Evolutionary conservation across 1,140 invertebrate species (phyloP).

Genomic region (Whitmania pigra): DNA sequence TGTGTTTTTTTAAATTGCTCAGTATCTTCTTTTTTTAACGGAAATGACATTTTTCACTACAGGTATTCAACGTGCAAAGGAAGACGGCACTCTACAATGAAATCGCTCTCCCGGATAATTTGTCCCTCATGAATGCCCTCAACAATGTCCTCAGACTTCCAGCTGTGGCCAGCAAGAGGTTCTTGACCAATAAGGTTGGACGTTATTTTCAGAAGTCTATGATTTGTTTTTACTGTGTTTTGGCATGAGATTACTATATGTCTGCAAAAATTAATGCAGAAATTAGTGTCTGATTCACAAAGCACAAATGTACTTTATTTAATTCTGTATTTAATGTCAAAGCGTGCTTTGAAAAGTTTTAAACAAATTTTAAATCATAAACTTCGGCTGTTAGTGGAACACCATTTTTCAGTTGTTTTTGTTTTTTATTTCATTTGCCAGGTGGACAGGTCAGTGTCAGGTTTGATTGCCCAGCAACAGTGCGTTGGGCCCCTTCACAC

Average conservation of each 20-base stretch:
- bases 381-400: no score
- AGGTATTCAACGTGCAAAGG: slow-evolving; percentile 3
- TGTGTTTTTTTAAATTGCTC: no score
- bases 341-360: no score
- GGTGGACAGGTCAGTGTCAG: slow-evolving; percentile 88
- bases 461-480: slow-evolving; percentile 87
- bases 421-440: slow-evolving; percentile 25
- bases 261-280: no score
- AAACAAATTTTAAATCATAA: no score
- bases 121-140: slow-evolving; percentile 53
- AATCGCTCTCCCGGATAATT: slow-evolving; percentile 29
- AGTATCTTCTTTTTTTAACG: not conserved
- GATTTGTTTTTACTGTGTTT: no score
- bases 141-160: slow-evolving; percentile 71
- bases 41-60: not conserved
- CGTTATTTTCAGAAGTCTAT: not conserved
- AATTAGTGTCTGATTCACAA: no score
- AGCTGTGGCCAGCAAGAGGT: slow-evolving; percentile 84
- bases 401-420: no score
- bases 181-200: slow-evolving; percentile 69
- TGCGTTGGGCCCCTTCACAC: slow-evolving; percentile 91
- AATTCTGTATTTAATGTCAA: no score
- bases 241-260: no score
- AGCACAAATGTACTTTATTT: no score
- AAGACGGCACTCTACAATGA: slow-evolving; percentile 21